These are phyloP conservation scores for Heterodera schachtii DNA, from an alignment of 1,140 invertebrate species.

Conservation along the genomic window DNA sequence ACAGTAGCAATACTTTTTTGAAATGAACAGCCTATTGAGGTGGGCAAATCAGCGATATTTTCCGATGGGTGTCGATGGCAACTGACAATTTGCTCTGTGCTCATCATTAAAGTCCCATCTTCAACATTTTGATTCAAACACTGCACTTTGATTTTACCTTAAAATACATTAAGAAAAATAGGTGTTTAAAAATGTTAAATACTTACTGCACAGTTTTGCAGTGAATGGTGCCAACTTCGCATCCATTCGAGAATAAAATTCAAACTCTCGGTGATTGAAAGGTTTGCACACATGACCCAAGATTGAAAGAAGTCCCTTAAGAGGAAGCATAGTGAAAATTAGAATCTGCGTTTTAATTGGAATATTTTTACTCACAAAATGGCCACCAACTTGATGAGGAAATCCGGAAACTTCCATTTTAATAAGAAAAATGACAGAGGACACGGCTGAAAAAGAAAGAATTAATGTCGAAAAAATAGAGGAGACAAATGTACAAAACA, in stretches of 20 bases:
- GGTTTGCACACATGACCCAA: conserved; percentile 63
- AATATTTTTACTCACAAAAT: conserved; percentile 46
- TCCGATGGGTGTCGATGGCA: conserved; percentile 34
- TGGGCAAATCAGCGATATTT: background rate
- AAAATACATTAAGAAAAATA: conserved; percentile 26
- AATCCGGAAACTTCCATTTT: conserved; percentile 57
- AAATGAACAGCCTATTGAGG: background rate
- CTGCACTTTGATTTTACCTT: conserved; percentile 53
- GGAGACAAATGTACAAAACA: no score
- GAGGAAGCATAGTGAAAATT: background rate
- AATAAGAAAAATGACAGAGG: background rate
- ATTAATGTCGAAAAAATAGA: background rate
- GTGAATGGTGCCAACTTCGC: conserved; percentile 49
- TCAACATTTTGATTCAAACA: conserved; percentile 40
- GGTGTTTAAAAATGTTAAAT: conserved; percentile 5
- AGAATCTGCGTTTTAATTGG: background rate
- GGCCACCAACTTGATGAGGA: conserved; percentile 63
- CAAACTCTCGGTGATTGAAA: conserved; percentile 58
- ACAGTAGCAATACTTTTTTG: background rate
- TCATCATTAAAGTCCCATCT: conserved; percentile 30
- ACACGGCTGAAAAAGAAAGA: background rate
- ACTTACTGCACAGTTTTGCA: conserved; percentile 60
- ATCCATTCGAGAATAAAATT: conserved; percentile 56
- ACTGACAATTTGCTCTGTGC: conserved; percentile 37
- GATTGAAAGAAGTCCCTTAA: conserved; percentile 53